Evolutionary conservation across 2,113 vertebrate genomes (phyloP), one percentile per base, ranked within the genome.

Genomic region (Theristicus caerulescens): DNA sequence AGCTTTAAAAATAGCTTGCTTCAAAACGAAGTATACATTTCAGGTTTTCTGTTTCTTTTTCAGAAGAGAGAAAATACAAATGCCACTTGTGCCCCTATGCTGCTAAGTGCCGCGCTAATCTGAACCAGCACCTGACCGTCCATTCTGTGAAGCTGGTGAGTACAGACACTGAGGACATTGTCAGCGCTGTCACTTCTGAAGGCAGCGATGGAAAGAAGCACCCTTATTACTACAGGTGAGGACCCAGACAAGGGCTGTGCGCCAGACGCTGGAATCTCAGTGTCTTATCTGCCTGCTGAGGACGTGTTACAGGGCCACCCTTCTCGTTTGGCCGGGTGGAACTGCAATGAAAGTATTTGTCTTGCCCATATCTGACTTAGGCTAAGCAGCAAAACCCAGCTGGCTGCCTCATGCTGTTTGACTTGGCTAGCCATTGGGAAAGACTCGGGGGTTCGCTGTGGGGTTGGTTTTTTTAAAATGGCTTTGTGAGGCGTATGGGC

Each of bases 1-100:
- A 69, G 88, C 76, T 72, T 65, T 65, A 38, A 57, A 36, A 78
- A 44, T 16, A 61, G 57, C 36, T 83, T 67, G 9, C 95, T 94
- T 34, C 64, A 34, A n/a, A 10, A 46, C 1, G n/a, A 76, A 49
- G 7, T 9, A 1, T 9, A 47, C 21, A 10, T 46, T 80, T 32
- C 64, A 26, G 26, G 38, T 54, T 73, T 34, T 59, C 66, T 62
- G 55, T 82, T 93, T 47, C 89, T 86, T 86, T 96, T 97, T 82
- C 98, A 99, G 99, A 99, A 90, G 99, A 99, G 97, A 99, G 99
- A 98, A 99, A 99, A 97, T 99, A 99, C 98, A 99, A 99, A 98
- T 99, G 99, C 98, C 99, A 99, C 98, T 98, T 99, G 98, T 99
- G 99, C 99, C 99, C 99, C 89, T 99, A 99, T 40, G 99, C 99